These are phyloP conservation scores for Nannobrachium achirus DNA, from an alignment of 2,113 vertebrate species.

Conservation along the genomic window DNA sequence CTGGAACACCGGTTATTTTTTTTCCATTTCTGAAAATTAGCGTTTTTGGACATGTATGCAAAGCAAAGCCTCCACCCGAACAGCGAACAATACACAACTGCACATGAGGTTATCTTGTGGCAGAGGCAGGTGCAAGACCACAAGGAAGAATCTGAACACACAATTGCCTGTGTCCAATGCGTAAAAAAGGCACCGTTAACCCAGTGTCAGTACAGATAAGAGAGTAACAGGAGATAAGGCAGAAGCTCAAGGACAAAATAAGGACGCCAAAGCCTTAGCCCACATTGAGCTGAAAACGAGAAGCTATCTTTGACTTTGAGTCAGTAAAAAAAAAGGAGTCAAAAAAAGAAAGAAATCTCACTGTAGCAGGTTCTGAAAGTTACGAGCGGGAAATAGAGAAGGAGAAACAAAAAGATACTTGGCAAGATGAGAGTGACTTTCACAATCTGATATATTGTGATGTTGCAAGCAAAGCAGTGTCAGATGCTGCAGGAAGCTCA, in stretches of 20 bases:
- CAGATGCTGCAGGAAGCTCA: too few species aligned
- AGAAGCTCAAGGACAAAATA: constrained; percentile 60
- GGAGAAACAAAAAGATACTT: constrained; percentile 6
- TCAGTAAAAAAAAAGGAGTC: constrained; percentile 32
- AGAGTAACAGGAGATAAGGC: constrained; percentile 59
- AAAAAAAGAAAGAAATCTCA: constrained; percentile 34
- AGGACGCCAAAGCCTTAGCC: constrained; percentile 51
- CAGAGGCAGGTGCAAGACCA: constrained; percentile 26
- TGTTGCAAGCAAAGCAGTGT: too few species aligned
- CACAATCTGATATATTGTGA: too few species aligned
- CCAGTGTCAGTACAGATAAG: constrained; percentile 65
- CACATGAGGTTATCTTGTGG: constrained; percentile 16
- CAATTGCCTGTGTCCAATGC: constrained; percentile 61
- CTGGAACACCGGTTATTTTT: too few species aligned
- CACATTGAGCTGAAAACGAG: constrained; percentile 61
- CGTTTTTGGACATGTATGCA: too few species aligned
- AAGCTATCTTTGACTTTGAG: constrained; percentile 31
- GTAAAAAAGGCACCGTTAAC: constrained; percentile 64
- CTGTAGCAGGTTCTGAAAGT: constrained; percentile 28
- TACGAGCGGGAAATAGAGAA: constrained; percentile 19
- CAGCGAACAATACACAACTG: neutral
- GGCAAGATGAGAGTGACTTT: too few species aligned
- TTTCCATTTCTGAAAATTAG: too few species aligned
- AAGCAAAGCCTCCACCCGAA: too few species aligned
- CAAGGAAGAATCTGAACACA: constrained; percentile 51